Conservation (phyloP, 2,113 vertebrate genomes). For the Caranx ignobilis region DNA sequence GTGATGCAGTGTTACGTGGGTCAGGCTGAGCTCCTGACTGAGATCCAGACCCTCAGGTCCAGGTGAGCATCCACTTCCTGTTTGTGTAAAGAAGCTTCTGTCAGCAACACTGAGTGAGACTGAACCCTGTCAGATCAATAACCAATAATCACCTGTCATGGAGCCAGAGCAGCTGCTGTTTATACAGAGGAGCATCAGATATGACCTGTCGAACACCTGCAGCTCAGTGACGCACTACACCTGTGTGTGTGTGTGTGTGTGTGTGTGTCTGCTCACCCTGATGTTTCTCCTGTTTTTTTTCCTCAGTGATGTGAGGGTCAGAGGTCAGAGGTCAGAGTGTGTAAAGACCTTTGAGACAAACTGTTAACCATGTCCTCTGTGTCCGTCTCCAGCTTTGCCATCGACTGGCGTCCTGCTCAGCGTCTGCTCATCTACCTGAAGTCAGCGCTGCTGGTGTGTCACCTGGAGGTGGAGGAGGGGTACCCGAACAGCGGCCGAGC, state of each 20-base stretch:
- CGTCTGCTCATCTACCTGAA: conserved; percentile 82
- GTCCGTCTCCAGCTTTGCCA: conserved; percentile 76
- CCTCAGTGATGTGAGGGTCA: not conserved
- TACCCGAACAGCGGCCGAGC: conserved; percentile 74
- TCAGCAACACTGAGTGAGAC: not conserved
- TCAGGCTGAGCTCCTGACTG: conserved; percentile 79
- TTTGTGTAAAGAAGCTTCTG: not conserved
- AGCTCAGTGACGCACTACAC: too few relatives aligned
- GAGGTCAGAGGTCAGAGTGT: too few relatives aligned
- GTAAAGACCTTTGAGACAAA: too few relatives aligned
- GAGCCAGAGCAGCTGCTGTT: too few relatives aligned
- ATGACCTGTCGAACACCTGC: too few relatives aligned
- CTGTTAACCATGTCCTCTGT: not conserved
- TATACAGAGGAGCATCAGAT: too few relatives aligned
- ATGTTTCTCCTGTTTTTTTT: too few relatives aligned
- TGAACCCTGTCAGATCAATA: not conserved
- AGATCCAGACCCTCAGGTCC: conserved; percentile 80
- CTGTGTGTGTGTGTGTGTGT: too few relatives aligned
- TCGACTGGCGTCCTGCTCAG: conserved; percentile 82
- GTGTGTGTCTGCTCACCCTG: too few relatives aligned
- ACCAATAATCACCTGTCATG: not conserved
- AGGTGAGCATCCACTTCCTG: conserved; percentile 61
- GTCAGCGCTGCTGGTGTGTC: conserved; percentile 73
- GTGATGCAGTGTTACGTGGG: conserved; percentile 73
- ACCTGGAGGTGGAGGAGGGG: conserved; percentile 77